Conservation (phyloP, 1,140 invertebrate genomes). For the Coelopa frigida region DNA sequence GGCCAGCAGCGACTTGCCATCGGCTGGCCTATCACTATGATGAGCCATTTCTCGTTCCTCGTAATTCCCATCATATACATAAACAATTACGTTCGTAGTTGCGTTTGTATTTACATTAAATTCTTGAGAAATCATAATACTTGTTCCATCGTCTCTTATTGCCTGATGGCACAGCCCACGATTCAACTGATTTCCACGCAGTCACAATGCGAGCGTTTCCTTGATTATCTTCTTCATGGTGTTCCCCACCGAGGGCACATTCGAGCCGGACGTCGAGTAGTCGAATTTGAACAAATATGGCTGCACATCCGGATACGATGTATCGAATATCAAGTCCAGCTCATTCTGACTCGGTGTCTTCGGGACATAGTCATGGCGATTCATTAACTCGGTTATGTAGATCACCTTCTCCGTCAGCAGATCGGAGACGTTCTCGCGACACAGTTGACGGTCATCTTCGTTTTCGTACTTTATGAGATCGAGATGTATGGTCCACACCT, state of each 20-base stretch:
- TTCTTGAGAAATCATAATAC: conserved; percentile 12
- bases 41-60: not conserved
- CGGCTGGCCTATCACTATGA: not conserved
- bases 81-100: no score
- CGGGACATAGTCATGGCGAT: conserved; percentile 89
- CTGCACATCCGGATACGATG: conserved; percentile 83
- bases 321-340: conserved; percentile 91
- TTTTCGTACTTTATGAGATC: conserved; percentile 78
- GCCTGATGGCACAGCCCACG: no score
- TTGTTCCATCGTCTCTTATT: conserved; percentile 8
- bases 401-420: conserved; percentile 86
- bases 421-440: conserved; percentile 84
- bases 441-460: conserved; percentile 82
- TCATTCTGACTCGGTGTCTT: conserved; percentile 90
- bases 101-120: not conserved
- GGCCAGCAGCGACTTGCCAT: conserved; percentile 6
- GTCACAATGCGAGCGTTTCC: conserved; percentile 73
- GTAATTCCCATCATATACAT: no score
- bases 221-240: conserved; percentile 85
- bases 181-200: conserved; percentile 14
- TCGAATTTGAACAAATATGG: conserved; percentile 90
- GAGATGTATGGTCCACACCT: conserved; percentile 91
- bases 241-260: conserved; percentile 67
- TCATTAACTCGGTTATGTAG: conserved; percentile 91
- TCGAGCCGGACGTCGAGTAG: conserved; percentile 65